A percentile compares a stretch with the other conserved stretches of the same genome.
Evolutionary conservation across 1,140 invertebrate genomes (phyloP).

Genomic region (Stegodyphus mimosarum): DNA sequence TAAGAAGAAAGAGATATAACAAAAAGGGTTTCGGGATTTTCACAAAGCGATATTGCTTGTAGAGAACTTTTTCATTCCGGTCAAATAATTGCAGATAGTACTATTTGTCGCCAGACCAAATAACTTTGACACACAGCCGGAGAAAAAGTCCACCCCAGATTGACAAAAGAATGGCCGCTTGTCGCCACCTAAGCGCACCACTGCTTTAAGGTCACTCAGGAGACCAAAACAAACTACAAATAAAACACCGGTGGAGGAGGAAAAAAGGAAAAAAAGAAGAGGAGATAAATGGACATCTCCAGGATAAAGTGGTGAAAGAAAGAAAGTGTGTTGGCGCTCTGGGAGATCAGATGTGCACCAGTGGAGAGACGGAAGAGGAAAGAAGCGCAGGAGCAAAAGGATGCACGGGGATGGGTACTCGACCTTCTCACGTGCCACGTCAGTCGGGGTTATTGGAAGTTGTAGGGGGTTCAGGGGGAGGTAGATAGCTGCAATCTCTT

Average conservation of each 20-base stretch:
- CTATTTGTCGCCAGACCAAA: conserved; percentile 45
- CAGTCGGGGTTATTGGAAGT: conserved; percentile 35
- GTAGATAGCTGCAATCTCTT: not conserved
- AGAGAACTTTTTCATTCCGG: conserved; percentile 15
- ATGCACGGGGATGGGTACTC: conserved; percentile 16
- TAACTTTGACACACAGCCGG: conserved; percentile 40
- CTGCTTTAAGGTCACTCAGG: conserved; percentile 46
- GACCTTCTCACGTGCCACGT: conserved; percentile 56
- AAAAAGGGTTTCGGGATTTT: not conserved
- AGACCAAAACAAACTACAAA: conserved; percentile 46
- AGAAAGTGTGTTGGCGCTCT: conserved; percentile 36
- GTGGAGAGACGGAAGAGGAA: conserved; percentile 11
- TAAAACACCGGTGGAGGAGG: not conserved
- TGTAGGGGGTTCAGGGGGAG: not conserved
- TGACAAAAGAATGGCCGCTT: conserved; percentile 44
- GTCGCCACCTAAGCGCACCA: conserved; percentile 49
- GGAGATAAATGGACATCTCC: conserved; percentile 49
- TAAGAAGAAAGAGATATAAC: not conserved
- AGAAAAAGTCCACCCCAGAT: conserved; percentile 29
- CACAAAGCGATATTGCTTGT: not conserved
- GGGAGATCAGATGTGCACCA: conserved; percentile 47
- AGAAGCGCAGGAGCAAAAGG: conserved; percentile 46
- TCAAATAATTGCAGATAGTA: conserved; percentile 41
- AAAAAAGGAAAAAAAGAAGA: conserved; percentile 11
- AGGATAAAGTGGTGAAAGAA: conserved; percentile 52